Evolutionary conservation across 2,888 invertebrate species (phyloP), one percentile per base, ranked within the genome.

Genomic region (Trichogramma evanescens): DNA sequence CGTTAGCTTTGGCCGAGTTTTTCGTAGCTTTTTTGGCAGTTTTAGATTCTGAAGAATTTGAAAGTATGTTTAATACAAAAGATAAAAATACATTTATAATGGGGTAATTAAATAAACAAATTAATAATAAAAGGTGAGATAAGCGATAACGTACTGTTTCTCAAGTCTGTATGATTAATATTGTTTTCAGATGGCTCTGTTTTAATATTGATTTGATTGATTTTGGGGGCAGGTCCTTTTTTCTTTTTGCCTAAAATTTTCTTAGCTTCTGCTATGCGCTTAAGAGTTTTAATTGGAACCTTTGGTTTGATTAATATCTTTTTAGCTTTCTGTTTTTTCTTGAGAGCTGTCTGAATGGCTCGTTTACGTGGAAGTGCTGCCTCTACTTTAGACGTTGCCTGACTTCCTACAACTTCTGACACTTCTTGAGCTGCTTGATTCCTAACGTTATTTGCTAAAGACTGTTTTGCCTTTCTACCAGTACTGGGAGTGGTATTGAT

Each of bases 371-470:
- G 76, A 66, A 77, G 63, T 54, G 68, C 68, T 4, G 74, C 72
- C 60, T 78, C 77, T 65, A 76, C 61, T 62, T 75, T 76, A 10
- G 71, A 66, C 56, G 76, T 69, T 43, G 77, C 69, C 64, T 76
- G 74, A 66, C 73, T 76, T 59, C 72, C 72, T 59, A 76, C 76
- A 10, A 73, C 74, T 39, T 78, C 77, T 58, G 76, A 67, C 63
- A 75, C 72, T 58, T 76, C 74, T 45, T 71, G 70, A 41, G 75
- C 71, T 63, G 70, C 69, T 59, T 72, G 71, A 52, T 71, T 67
- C 60, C 71, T 73, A 59, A 72, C 26, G 26, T 26, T 26, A 26
- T 26, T 26, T 26, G 26, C 26, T 26, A 26, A 2, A 26, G 26
- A 26, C 26, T 26, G 26, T 45, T 64, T 72, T 71, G 67, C 67